A percentile compares a stretch with the other conserved stretches of the same genome.
Evolutionary conservation across 2,888 invertebrate species (phyloP).

Genomic region (Drosophila cracens): DNA sequence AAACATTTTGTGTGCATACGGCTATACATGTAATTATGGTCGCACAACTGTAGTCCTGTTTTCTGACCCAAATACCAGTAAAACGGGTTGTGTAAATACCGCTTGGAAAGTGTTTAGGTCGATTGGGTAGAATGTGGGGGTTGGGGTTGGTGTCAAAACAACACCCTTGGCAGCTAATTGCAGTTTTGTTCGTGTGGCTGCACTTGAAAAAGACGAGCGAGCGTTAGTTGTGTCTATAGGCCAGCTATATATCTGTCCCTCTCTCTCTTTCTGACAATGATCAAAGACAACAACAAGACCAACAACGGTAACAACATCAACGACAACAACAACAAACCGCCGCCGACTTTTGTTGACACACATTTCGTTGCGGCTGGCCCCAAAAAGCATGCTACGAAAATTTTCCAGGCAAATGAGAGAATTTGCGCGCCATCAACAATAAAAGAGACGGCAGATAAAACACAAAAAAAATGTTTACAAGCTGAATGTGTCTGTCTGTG

Average conservation of each 20-base stretch:
- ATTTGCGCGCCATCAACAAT: constrained; percentile 68
- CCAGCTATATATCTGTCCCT: neutral
- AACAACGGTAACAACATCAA: neutral
- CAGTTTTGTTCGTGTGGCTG: constrained; percentile 53
- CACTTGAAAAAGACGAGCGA: constrained; percentile 39
- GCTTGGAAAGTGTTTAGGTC: constrained; percentile 37
- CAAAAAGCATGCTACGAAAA: constrained; percentile 68
- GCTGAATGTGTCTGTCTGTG: constrained; percentile 6
- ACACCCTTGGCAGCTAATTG: constrained; percentile 49
- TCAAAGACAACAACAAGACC: constrained; percentile 15
- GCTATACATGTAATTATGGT: constrained; percentile 70
- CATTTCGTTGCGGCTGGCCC: constrained; percentile 63
- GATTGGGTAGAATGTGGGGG: neutral
- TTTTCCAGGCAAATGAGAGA: constrained; percentile 71
- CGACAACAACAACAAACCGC: constrained; percentile 5
- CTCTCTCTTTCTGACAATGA: constrained; percentile 28
- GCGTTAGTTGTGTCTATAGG: constrained; percentile 32
- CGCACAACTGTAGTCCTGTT: constrained; percentile 34
- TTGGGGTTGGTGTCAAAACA: constrained; percentile 11
- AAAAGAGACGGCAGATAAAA: constrained; percentile 36
- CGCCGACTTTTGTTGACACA: constrained; percentile 69
- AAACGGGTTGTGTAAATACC: constrained; percentile 59
- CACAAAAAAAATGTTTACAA: constrained; percentile 19
- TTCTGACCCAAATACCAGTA: constrained; percentile 27
- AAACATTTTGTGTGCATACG: constrained; percentile 58